Evolutionary conservation across 2,888 invertebrate species (phyloP).

Genomic region (Harmothoe impar): DNA sequence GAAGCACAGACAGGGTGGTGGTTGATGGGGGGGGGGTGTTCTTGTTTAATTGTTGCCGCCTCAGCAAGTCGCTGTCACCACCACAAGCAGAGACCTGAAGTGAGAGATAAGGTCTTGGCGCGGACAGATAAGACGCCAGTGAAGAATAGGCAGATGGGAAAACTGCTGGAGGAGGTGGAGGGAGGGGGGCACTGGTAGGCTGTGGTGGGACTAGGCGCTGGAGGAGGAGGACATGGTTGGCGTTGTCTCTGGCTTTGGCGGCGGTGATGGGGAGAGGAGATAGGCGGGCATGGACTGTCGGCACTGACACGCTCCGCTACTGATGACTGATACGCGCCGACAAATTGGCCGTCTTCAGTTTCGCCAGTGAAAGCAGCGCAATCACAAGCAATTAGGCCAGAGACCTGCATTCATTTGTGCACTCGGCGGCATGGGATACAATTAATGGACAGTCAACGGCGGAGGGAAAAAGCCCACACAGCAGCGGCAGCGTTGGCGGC

Average conservation of each 20-base stretch:
- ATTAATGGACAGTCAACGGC: conserved; percentile 14
- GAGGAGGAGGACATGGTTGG: conserved; percentile 2
- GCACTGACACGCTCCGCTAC: background rate
- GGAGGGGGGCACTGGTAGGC: background rate
- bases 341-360: conserved; percentile 40
- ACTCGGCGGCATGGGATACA: conserved; percentile 10
- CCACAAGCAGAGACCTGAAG: conserved; percentile 5
- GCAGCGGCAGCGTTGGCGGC: background rate
- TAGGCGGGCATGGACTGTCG: conserved; percentile 22
- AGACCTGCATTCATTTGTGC: conserved; percentile 29
- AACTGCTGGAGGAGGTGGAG: background rate
- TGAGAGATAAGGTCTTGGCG: conserved; percentile 34
- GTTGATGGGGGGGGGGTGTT: background rate
- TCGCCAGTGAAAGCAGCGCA: conserved; percentile 43
- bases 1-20: background rate
- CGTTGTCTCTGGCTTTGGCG: conserved; percentile 3
- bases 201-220: background rate
- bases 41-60: conserved; percentile 46
- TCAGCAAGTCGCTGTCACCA: conserved; percentile 19
- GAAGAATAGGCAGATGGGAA: background rate
- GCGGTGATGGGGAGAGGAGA: background rate
- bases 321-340: conserved; percentile 36
- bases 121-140: conserved; percentile 13
- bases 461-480: background rate
- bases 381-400: conserved; percentile 44